Evolutionary conservation across 2,888 invertebrate genomes (phyloP).

Genomic region (Augochlorella aurata): DNA sequence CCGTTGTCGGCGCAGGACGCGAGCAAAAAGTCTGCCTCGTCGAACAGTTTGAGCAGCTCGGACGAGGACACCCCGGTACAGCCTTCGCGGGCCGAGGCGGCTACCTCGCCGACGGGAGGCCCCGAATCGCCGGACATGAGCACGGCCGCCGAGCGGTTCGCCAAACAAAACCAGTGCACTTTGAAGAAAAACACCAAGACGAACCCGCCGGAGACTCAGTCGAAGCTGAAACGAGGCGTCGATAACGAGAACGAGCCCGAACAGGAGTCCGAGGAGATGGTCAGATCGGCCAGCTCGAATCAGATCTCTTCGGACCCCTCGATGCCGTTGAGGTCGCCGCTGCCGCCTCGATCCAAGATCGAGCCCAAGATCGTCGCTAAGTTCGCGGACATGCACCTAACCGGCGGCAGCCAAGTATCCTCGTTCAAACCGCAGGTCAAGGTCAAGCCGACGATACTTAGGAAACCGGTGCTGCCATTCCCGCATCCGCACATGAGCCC

Average conservation of each 20-base stretch:
- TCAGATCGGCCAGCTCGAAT: constrained; percentile 76
- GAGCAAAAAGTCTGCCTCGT: constrained; percentile 75
- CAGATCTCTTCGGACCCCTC: constrained; percentile 71
- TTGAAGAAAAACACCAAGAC: constrained; percentile 87
- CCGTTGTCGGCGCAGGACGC: constrained; percentile 83
- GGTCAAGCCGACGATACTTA: constrained; percentile 91
- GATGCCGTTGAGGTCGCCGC: constrained; percentile 81
- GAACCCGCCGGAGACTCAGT: constrained; percentile 58
- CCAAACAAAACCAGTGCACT: constrained; percentile 90
- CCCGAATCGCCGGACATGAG: constrained; percentile 87
- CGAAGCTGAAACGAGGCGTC: constrained; percentile 60
- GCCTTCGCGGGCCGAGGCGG: constrained; percentile 76
- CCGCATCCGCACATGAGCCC: constrained; percentile 81
- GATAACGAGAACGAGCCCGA: constrained; percentile 68
- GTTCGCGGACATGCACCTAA: constrained; percentile 86
- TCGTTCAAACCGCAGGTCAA: constrained; percentile 88
- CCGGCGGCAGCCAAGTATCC: constrained; percentile 83
- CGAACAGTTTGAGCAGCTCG: constrained; percentile 79
- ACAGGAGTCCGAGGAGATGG: constrained; percentile 69
- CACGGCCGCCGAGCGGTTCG: constrained; percentile 90
- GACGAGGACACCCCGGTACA: constrained; percentile 79
- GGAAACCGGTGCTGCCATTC: constrained; percentile 85
- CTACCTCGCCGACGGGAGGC: constrained; percentile 79
- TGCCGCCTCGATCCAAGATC: constrained; percentile 84
- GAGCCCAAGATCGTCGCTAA: constrained; percentile 85